Percentiles rank a stretch among this genome's conserved stretches.
Evolutionary conservation across 2,113 vertebrate species (phyloP).

Genomic region (Montifringilla adamsi): DNA sequence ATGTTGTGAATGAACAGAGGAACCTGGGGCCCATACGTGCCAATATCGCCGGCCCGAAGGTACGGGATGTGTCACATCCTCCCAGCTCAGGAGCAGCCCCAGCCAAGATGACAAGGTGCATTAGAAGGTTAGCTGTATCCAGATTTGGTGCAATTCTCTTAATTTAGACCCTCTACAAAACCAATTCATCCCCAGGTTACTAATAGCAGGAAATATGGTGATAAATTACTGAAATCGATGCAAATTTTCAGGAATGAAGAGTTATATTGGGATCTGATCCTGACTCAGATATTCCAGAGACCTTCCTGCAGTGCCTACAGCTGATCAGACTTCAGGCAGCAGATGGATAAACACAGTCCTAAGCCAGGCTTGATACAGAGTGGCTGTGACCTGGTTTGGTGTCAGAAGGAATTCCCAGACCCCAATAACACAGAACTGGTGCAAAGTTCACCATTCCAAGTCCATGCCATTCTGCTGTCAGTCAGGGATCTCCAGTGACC

Average conservation of each 20-base stretch:
- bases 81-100: not conserved
- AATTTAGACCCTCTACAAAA: not conserved
- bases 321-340: not conserved
- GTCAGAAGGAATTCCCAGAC: not conserved
- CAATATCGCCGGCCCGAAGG: not conserved
- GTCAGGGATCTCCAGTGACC: not conserved
- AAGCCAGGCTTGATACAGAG: not conserved
- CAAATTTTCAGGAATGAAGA: not conserved
- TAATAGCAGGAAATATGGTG: not conserved
- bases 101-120: conserved; percentile 26
- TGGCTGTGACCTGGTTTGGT: not conserved
- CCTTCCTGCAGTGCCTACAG: not conserved
- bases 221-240: not conserved
- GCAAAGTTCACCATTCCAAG: not conserved
- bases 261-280: not conserved
- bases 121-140: not conserved
- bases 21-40: conserved; percentile 31
- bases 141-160: not conserved
- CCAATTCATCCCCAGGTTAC: not conserved
- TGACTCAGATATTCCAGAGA: not conserved
- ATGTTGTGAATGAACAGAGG: conserved; percentile 58
- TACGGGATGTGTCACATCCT: conserved; percentile 59
- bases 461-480: accelerated
- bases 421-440: not conserved
- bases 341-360: not conserved